phyloP scores from a whole-genome alignment of 2,888 invertebrate genomes.

The Achlya flavicornis region DNA sequence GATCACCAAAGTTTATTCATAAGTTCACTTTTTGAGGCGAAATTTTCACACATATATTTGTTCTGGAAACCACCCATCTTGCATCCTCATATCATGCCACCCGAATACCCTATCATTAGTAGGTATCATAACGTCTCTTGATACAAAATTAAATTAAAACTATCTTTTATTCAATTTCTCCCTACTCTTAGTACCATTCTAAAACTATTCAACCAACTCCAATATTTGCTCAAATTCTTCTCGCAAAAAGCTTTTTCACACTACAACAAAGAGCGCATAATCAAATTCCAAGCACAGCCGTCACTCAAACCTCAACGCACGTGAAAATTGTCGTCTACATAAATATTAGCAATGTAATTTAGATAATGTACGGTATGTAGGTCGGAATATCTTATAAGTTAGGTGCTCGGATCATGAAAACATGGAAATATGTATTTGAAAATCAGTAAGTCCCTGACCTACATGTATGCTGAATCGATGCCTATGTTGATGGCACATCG shows the following conservation, averaged over 20 bases:
- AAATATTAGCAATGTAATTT: slow-evolving; percentile 15
- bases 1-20: too few species aligned
- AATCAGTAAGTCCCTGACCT: too few species aligned
- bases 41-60: too few species aligned
- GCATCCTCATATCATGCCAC: too few species aligned
- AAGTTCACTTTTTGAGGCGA: too few species aligned
- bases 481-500: too few species aligned
- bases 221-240: not conserved
- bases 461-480: too few species aligned
- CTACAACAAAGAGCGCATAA: slow-evolving; percentile 4
- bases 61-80: too few species aligned
- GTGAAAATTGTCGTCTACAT: slow-evolving; percentile 6
- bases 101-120: too few species aligned
- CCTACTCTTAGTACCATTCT: not conserved
- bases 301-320: slow-evolving; percentile 11
- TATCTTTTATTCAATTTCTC: not conserved
- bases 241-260: not conserved
- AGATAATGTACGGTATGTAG: slow-evolving; percentile 17
- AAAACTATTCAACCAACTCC: too few species aligned
- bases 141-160: too few species aligned
- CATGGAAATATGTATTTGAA: not conserved
- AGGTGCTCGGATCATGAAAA: not conserved
- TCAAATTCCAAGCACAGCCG: slow-evolving; percentile 14
- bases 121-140: too few species aligned
- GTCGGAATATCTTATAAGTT: slow-evolving; percentile 9